Percentiles rank a stretch among this genome's conserved stretches.
Evolutionary conservation across 2,888 invertebrate genomes (phyloP).

Genomic region (Hydriomena furcata): DNA sequence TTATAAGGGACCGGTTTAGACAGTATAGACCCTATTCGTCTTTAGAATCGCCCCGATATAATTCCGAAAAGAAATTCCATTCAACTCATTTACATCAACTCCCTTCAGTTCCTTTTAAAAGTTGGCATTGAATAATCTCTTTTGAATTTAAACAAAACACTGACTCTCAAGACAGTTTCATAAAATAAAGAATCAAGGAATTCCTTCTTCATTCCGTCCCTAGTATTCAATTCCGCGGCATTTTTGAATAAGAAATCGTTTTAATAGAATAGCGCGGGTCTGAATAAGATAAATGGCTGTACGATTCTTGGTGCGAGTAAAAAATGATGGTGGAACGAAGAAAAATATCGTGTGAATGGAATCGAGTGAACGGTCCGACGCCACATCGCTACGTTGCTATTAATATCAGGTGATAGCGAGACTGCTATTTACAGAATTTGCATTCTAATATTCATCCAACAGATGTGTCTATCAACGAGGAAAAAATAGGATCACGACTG

Average conservation of each 20-base stretch:
- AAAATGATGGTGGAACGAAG: conserved; percentile 45
- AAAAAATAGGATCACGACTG: too few species aligned
- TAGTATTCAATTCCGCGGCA: conserved; percentile 61
- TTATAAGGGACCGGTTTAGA: conserved; percentile 18
- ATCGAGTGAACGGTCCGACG: conserved; percentile 37
- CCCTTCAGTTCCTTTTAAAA: conserved; percentile 30
- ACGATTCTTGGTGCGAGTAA: conserved; percentile 51
- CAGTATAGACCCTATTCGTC: conserved; percentile 7
- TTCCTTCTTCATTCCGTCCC: conserved; percentile 43
- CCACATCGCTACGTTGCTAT: conserved; percentile 39
- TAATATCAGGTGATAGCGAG: conserved; percentile 42
- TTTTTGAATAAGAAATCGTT: conserved; percentile 66
- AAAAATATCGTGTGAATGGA: conserved; percentile 49
- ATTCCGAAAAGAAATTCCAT: conserved; percentile 11
- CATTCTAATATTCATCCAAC: conserved; percentile 8
- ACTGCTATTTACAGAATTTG: conserved; percentile 27
- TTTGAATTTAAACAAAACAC: conserved; percentile 51
- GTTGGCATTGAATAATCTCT: conserved; percentile 44
- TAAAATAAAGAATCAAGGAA: conserved; percentile 61
- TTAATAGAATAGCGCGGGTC: conserved; percentile 54
- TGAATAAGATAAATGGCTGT: conserved; percentile 56
- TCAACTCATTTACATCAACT: conserved; percentile 25
- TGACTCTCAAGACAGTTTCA: conserved; percentile 45
- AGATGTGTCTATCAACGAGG: too few species aligned
- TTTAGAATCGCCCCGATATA: conserved; percentile 7